Evolutionary conservation across 2,888 invertebrate species (phyloP), one percentile per base, ranked within the genome.

Genomic region (Mythimna albipuncta): DNA sequence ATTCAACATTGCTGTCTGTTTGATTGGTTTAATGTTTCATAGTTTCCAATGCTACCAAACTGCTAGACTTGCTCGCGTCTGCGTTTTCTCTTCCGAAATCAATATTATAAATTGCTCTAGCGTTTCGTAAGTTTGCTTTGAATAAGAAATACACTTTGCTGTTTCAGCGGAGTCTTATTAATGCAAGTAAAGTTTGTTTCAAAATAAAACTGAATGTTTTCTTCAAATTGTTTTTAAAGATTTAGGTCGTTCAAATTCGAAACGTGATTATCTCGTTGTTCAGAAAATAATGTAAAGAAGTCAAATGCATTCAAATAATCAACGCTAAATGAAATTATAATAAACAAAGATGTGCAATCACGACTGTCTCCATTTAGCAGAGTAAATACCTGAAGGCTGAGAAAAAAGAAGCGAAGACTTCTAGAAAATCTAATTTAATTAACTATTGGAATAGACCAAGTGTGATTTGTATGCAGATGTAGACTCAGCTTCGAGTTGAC

Each of bases 391-490:
- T 41, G 55, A 54, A 5, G 6, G 19, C 41, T 54, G 26, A 13
- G n/a, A 13, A 55, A 55, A 32, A 13, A 26, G n/a, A 50, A 50
- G 19, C 9, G 32, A 64, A 59, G 38, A 57, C 3, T 79, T 41
- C 32, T 35, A 61, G 16, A 62, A 47, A 57, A 81, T 52, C 44
- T 2, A 75, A 77, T 68, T 68, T 54, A 65, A 75, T 76, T 65
- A 54, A 66, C 19, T 44, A 61, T 55, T 50, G 38, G 32, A 52
- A 61, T 1, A 54, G 32, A 57, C 44, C 26, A 26, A 64, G 26
- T 69, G 61, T 70, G 38, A 84, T 85, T 79, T 74, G 69, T 64
- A 82, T 84, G 64, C 72, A 75, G 75, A 76, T 58, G 75, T 64
- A 58, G 67, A 68, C 41, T 72, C 41, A 7, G 26, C 32, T 72